These are phyloP conservation scores for Antheraea pernyi DNA, from an alignment of 1,140 invertebrate genomes.

Conservation along the genomic window DNA sequence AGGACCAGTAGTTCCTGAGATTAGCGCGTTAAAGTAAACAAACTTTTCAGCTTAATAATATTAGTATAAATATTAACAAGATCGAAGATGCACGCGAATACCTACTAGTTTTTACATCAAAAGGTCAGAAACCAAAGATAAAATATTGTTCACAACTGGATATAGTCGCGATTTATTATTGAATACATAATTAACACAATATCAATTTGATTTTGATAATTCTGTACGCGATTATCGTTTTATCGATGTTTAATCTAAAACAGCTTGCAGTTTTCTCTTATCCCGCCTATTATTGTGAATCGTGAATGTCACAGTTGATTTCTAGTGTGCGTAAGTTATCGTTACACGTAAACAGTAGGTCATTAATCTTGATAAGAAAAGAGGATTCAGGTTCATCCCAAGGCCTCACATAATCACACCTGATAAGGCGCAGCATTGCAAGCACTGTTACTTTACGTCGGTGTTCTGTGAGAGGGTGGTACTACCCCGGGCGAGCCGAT, in stretches of 20 bases:
- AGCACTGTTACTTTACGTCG: no score
- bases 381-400: constrained; percentile 52
- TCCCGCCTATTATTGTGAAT: background rate
- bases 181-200: background rate
- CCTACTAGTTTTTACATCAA: no score
- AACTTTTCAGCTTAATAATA: no score
- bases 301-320: background rate
- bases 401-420: constrained; percentile 34
- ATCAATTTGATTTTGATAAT: constrained; percentile 1
- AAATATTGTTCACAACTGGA: background rate
- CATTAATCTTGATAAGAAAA: constrained; percentile 64
- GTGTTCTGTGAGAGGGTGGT: no score
- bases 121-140: background rate
- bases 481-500: no score
- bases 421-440: constrained; percentile 42
- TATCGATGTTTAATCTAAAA: background rate
- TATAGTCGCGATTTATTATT: background rate
- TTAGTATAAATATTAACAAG: no score
- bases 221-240: background rate
- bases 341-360: constrained; percentile 11
- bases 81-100: no score
- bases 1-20: no score
- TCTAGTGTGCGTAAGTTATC: constrained; percentile 1
- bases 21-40: no score
- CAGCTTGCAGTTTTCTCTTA: background rate